phyloP scores from a whole-genome alignment of 2,113 vertebrate genomes.

The Sinocyclocheilus rhinocerous region DNA sequence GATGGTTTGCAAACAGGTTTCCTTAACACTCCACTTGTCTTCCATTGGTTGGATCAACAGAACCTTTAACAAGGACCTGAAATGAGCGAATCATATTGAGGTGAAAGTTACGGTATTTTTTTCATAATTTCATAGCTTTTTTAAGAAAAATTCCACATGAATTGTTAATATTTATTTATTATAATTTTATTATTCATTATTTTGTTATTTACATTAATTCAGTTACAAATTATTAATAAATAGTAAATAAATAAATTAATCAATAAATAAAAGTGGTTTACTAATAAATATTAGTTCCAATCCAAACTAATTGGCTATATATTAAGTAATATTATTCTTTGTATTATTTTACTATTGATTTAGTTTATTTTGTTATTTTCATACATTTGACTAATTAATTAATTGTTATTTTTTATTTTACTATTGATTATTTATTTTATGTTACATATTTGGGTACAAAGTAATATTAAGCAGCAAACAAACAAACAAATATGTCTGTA shows the following conservation, averaged over 20 bases:
- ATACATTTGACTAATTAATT: too few species aligned
- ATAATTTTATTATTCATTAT: neutral
- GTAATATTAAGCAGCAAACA: too few species aligned
- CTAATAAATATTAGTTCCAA: neutral
- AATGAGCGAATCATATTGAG: neutral
- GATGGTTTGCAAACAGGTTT: slow-evolving; percentile 9
- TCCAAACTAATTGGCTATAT: too few species aligned
- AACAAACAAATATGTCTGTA: too few species aligned
- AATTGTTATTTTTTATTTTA: neutral
- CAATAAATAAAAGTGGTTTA: neutral
- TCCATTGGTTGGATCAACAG: neutral
- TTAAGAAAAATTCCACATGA: neutral
- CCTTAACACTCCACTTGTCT: too few species aligned
- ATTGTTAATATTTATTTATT: neutral
- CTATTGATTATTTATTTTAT: neutral
- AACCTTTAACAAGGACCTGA: neutral
- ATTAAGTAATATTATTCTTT: neutral
- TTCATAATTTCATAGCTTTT: neutral
- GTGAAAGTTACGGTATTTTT: neutral
- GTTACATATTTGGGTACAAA: too few species aligned
- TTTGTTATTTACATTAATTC: neutral
- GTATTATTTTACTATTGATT: neutral
- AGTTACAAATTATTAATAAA: neutral
- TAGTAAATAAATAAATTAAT: neutral
- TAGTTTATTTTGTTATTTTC: too few species aligned